These are phyloP conservation scores for Sphenopsis melanotis DNA, from an alignment of 2,797 vertebrate species.

Conservation along the genomic window DNA sequence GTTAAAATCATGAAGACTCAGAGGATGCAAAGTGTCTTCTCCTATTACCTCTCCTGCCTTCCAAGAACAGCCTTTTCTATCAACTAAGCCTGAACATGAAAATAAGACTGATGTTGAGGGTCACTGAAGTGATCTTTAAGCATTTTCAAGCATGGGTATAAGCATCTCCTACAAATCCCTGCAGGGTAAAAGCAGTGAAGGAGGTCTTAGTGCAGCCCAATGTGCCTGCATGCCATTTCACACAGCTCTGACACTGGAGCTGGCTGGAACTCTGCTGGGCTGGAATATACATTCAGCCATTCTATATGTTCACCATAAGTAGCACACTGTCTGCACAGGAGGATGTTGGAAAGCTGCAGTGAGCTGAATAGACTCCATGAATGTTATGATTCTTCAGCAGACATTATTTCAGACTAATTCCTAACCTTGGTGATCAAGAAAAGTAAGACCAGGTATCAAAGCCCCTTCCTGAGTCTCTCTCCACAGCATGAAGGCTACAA, in stretches of 20 bases:
- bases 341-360: background rate
- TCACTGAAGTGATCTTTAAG: background rate
- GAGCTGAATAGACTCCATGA: background rate
- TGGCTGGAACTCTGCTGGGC: background rate
- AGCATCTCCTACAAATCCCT: background rate
- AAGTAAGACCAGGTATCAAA: background rate
- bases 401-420: background rate
- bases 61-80: background rate
- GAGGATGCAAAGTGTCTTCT: background rate
- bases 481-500: background rate
- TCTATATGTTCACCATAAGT: accelerated
- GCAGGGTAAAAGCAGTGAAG: background rate
- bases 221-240: background rate
- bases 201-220: background rate
- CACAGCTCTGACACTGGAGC: background rate
- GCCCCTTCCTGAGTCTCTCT: background rate
- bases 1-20: background rate
- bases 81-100: background rate
- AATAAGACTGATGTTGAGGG: background rate
- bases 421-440: background rate
- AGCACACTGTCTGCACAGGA: background rate
- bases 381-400: background rate
- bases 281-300: background rate
- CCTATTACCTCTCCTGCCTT: background rate
- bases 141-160: background rate